Base-by-base conservation (phyloP, 2,797 vertebrate species). In the Parambassis ranga region DNA sequence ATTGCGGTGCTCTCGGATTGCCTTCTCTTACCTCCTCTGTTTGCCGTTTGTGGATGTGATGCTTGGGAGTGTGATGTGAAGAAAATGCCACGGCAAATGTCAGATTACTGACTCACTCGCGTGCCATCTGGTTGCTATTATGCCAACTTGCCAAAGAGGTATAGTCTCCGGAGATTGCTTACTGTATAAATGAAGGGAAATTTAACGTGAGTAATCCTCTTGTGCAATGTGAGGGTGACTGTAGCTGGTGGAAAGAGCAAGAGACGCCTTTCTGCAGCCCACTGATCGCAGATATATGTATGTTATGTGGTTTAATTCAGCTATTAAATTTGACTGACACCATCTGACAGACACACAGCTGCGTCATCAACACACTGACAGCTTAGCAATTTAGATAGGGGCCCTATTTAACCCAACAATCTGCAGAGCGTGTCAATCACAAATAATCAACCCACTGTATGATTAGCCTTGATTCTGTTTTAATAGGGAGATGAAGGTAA, bases 71-170 rank as follows among this genome's bases (percentile, higher is more conserved):
- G 77, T 70, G 72, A 81, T 62, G 68, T 71, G 75, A 82, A 75
- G 63, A 87, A 91, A 89, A 90, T 82, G 85, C 80, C 84, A 83
- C 48, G 57, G 69, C 82, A 92, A 93, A 92, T 92, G 90, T 91
- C 91, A 92, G 62, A 81, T 69, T 37, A 81, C 81, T 92, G 89
- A 92, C 79, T 93, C 91, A 92, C 78, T 85, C 53, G 56, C 44
- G 46, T 35, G 75, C 92, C 91, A 92, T 92, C 91, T 91, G 92
- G 90, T 88, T 83, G 82, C 82, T 83, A 85, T 89, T 88, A 91
- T 87, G 81, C 81, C 83, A 77, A 87, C 77, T 79, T 53, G 28
- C 61, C 80, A 56, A 69, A 78, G 79, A 89, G 87, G 79, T 79
- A 75, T 88, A n/a, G n/a, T 86, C 84, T 89, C 83, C 39, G 18